Evolutionary conservation across 2,888 invertebrate genomes (phyloP), one percentile per base, ranked within the genome.

Genomic region (Hypselothyrea guttata): DNA sequence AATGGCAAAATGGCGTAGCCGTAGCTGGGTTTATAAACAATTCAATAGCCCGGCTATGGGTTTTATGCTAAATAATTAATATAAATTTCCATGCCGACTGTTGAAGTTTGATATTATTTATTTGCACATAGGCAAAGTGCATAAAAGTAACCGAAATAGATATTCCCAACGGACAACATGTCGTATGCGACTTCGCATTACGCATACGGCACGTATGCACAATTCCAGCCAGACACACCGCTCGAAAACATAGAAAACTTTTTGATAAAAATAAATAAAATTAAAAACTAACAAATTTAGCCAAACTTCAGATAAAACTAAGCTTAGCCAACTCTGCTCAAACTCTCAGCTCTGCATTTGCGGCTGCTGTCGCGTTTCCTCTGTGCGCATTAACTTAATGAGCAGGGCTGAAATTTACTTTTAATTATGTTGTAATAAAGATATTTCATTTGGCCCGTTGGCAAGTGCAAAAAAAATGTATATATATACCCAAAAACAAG

Each of bases 401-500:
- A 69, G 81, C 64, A 59, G 49, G 40, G 47, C 47, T 60, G 64
- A 71, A 77, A 67, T 65, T 5, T 52, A 61, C 69, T 69, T 67
- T 71, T 74, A 74, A 78, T 78, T 81, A 81, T 74, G 74, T 55
- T 69, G 64, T 61, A 59, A 76, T 76, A 75, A 73, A 70, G 60
- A 61, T 64, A 58, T 47, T 56, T 56, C 55, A 44, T 27, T 41
- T 45, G 41, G 41, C 37, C 46, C 33, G 22, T 33, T 30, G 33
- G 69, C 49, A 41, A 31, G 59, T 15, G 22, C 22, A 22, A 22
- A 22, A 22, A 22, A 22, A n/a, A n/a, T n/a, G n/a, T n/a, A 22
- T 22, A 22, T 22, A n/a, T n/a, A n/a, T n/a, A n/a, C n/a, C n/a
- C n/a, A 22, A 22, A 22, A 22, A 22, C 22, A 22, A 5, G 35